A percentile compares a stretch with the other conserved stretches of the same genome.
Conservation (phyloP, 2,113 vertebrate species). For the Cololabis saira region DNA sequence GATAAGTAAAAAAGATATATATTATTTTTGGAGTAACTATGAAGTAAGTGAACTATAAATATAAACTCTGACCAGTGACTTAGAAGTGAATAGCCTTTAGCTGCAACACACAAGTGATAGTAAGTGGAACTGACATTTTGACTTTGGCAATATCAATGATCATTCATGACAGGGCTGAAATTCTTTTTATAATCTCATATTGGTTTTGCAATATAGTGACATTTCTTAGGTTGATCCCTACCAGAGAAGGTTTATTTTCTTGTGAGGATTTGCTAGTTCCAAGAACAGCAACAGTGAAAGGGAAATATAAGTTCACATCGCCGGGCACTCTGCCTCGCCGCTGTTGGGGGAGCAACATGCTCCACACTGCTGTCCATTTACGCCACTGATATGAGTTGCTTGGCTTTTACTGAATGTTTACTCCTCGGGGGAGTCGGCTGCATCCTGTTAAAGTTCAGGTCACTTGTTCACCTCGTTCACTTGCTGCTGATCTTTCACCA, state of each 20-base stretch:
- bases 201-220: constrained; percentile 4
- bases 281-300: constrained; percentile 54
- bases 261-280: constrained; percentile 29
- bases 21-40: background rate
- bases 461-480: constrained; percentile 61
- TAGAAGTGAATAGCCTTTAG: constrained; percentile 34
- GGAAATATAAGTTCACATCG: constrained; percentile 71
- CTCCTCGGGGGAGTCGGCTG: constrained; percentile 75
- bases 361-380: constrained; percentile 77
- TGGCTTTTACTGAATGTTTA: constrained; percentile 81
- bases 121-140: constrained; percentile 29
- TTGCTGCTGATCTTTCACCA: constrained; percentile 55
- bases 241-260: constrained; percentile 28
- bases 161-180: constrained; percentile 3
- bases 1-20: background rate
- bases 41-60: constrained; percentile 17
- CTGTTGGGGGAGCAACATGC: constrained; percentile 72
- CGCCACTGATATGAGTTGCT: constrained; percentile 70
- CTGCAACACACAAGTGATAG: constrained; percentile 17
- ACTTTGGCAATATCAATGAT: constrained; percentile 6
- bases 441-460: constrained; percentile 82
- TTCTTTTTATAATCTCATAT: constrained; percentile 7
- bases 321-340: constrained; percentile 65
- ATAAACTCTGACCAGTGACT: constrained; percentile 15
- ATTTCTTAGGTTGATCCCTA: constrained; percentile 26